Conservation (phyloP, 2,888 invertebrate genomes). For the Branchipolynoe longqiensis region DNA sequence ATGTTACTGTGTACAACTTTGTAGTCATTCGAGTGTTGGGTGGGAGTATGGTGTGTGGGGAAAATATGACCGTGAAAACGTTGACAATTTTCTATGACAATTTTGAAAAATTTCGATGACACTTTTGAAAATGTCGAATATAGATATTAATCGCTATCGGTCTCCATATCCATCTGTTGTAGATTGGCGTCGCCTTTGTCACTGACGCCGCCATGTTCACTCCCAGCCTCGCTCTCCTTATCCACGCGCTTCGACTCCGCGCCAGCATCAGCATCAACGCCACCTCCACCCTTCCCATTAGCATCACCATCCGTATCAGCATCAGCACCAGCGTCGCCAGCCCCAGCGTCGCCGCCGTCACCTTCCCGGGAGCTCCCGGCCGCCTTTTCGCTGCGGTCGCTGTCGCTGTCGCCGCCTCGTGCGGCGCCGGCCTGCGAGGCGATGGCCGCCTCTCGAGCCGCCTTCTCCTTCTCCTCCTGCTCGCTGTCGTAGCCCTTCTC, state of each 20-base stretch:
- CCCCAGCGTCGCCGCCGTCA: background rate
- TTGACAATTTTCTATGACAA: no score
- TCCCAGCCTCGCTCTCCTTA: no score
- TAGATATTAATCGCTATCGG: conserved; percentile 64
- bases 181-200: conserved; percentile 37
- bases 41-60: no score
- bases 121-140: no score
- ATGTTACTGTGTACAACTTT: no score
- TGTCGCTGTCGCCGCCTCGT: background rate
- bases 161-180: conserved; percentile 64
- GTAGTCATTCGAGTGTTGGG: no score
- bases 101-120: no score
- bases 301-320: background rate
- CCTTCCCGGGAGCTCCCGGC: background rate
- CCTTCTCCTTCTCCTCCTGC: conserved; percentile 60
- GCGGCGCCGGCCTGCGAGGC: background rate
- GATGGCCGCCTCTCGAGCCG: background rate
- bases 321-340: no score
- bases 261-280: background rate
- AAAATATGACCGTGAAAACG: no score
- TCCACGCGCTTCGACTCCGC: background rate
- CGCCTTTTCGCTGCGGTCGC: background rate
- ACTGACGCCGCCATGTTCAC: background rate
- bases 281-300: background rate
- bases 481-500: conserved; percentile 83